phyloP scores from a whole-genome alignment of 2,888 invertebrate genomes.

The Conomelus anceps region DNA sequence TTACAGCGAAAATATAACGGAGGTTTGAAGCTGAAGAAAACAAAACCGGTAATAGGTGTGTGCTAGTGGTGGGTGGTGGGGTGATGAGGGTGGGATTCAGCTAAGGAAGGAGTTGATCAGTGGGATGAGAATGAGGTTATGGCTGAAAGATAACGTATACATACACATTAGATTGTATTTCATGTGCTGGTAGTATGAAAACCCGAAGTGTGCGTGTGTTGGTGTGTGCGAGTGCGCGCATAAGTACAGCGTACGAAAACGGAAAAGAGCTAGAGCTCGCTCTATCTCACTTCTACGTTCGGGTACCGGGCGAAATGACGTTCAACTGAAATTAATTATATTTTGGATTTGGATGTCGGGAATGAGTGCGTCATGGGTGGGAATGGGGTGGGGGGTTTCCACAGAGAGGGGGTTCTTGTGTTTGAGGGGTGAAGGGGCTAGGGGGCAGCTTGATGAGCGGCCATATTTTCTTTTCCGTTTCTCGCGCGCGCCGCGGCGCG shows the following conservation, averaged over 20 bases:
- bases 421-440: not conserved
- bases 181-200: not conserved
- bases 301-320: slow-evolving; percentile 11
- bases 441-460: slow-evolving; percentile 34
- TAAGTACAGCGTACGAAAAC: not conserved
- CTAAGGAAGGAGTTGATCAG: not conserved
- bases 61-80: not conserved
- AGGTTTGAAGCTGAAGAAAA: not conserved
- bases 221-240: not conserved
- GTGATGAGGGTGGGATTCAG: not conserved
- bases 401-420: not conserved
- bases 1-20: not conserved
- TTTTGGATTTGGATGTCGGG: slow-evolving; percentile 22
- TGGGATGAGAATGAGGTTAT: not conserved
- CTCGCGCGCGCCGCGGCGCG: slow-evolving; percentile 17
- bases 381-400: not conserved
- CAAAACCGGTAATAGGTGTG: not conserved
- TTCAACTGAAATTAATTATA: slow-evolving; percentile 23
- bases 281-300: not conserved
- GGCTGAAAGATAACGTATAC: not conserved
- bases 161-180: slow-evolving; percentile 9
- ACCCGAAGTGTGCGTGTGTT: not conserved
- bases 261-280: not conserved
- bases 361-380: slow-evolving; percentile 1
- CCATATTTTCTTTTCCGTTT: slow-evolving; percentile 35